These are phyloP conservation scores for Ditula angustiorana DNA, from an alignment of 2,888 invertebrate genomes.

Conservation along the genomic window DNA sequence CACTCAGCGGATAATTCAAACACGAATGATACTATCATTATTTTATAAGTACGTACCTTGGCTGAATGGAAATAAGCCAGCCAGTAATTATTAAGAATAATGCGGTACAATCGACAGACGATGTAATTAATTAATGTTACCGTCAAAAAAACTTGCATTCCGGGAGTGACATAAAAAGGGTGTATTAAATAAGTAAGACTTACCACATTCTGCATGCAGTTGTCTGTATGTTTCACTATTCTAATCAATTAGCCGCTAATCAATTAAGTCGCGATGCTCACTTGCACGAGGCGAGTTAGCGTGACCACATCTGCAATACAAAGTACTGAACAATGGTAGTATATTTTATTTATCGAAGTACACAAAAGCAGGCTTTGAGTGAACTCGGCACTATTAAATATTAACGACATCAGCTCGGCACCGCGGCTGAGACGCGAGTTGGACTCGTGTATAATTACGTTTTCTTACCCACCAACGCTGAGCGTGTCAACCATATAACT, in stretches of 20 bases:
- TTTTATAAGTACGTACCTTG: background rate
- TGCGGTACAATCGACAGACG: background rate
- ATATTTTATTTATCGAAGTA: constrained; percentile 25
- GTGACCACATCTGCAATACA: constrained; percentile 20
- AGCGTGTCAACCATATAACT: constrained; percentile 15
- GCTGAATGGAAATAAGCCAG: background rate
- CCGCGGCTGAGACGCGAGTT: constrained; percentile 24
- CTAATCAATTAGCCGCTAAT: background rate
- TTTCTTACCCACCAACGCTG: constrained; percentile 16
- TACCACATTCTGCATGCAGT: constrained; percentile 37
- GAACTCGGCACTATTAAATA: constrained; percentile 24
- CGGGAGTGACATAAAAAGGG: background rate
- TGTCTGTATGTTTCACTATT: background rate
- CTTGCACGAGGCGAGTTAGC: constrained; percentile 7
- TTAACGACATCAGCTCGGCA: constrained; percentile 29
- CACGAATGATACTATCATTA: constrained; percentile 8
- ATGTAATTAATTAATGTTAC: background rate
- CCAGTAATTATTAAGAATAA: constrained; percentile 6
- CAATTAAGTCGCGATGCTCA: background rate
- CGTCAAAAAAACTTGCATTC: background rate
- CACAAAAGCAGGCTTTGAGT: constrained; percentile 14
- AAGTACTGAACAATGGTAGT: constrained; percentile 25
- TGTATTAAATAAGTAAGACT: constrained; percentile 21
- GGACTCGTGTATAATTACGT: constrained; percentile 25
- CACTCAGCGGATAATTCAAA: background rate